Base-by-base conservation (phyloP, 1,140 invertebrate genomes). In the Idris sp. region DNA sequence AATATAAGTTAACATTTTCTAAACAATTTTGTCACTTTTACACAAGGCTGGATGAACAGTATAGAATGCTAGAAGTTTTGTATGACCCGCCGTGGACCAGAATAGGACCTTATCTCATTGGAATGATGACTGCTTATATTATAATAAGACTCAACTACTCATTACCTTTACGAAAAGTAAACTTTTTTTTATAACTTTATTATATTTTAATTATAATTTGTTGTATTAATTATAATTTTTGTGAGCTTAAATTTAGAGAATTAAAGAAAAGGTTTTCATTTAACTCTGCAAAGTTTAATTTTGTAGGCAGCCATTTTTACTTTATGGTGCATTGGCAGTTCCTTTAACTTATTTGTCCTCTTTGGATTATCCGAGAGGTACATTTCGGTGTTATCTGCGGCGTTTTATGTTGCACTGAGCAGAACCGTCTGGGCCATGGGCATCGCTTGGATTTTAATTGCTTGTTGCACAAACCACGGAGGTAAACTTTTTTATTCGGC, bases 51-150 rank as follows among this genome's bases (percentile, higher is more conserved):
- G 86, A 89, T 58, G 78, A 86, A 62, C 81, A 86, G 28, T 86
- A 83, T 36, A 68, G 72, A 18, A 77, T 83, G 46, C 58, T 87
- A 44, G 75, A 87, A 40, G 30, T 80, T 2, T 74, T 89, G 4
- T 90, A 90, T 40, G 80, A 86, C 56, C 83, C 84, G n/a, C 88
- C 89, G 0, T 89, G 89, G 88, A 74, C 83, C 4, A 83, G 89
- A 80, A 85, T 89, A 44, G 83, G 86, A 38, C 89, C 89, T 4
- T 89, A 89, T 65, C 59, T 89, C 14, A 67, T 89, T 25, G 89
- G 89, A 69, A 81, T 89, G 10, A 74, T 81, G 22, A 86, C 87
- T 3, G 87, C 81, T 15, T 87, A 86, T 16, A 78, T 89, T 43
- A 19, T 87, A 30, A 48, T 80, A 43, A 84, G 72, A 64, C 48